Evolutionary conservation across 2,797 vertebrate genomes (phyloP).

Genomic region (Heteromormyrus szaboi): DNA sequence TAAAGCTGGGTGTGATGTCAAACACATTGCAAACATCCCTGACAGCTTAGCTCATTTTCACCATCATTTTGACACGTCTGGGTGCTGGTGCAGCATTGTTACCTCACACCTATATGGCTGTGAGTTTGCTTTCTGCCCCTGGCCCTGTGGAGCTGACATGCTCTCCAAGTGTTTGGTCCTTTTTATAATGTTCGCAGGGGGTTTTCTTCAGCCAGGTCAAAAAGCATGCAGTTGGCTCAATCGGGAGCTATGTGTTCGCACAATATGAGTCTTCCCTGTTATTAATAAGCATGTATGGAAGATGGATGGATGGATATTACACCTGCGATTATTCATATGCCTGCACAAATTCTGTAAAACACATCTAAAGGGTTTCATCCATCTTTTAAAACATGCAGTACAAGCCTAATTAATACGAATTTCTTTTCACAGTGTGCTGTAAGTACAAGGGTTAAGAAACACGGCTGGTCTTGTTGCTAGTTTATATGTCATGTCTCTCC

Average conservation of each 20-base stretch:
- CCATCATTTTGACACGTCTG: background rate
- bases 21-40: background rate
- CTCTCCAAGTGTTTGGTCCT: background rate
- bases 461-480: background rate
- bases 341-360: background rate
- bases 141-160: background rate
- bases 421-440: background rate
- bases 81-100: background rate
- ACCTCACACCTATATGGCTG: background rate
- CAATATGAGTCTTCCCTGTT: background rate
- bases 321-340: background rate
- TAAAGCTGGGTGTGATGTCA: background rate
- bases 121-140: background rate
- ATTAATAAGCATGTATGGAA: background rate
- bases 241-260: background rate
- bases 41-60: background rate
- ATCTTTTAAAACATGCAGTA: background rate
- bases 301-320: background rate
- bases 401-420: background rate
- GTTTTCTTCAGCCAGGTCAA: background rate
- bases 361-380: background rate
- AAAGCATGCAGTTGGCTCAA: background rate
- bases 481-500: background rate
- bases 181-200: background rate
- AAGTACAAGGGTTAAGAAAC: slow-evolving; percentile 2